phyloP scores from a whole-genome alignment of 1,140 invertebrate genomes.

The Aphaenogaster ashmeadi region DNA sequence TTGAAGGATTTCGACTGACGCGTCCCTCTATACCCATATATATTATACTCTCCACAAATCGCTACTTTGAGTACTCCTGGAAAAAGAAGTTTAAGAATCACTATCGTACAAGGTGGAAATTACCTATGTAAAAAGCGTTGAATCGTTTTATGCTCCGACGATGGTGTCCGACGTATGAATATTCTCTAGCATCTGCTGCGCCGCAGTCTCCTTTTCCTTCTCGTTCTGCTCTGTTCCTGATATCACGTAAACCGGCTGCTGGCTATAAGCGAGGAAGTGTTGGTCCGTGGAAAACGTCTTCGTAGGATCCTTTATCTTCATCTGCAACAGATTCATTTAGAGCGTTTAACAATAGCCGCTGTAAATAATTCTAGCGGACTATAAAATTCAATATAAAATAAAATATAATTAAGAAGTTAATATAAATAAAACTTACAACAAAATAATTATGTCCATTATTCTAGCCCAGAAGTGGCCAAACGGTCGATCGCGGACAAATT shows the following conservation, averaged over 20 bases:
- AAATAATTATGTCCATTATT: background rate
- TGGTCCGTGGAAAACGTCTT: conserved; percentile 79
- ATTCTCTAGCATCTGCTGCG: conserved; percentile 44
- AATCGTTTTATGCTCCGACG: conserved; percentile 47
- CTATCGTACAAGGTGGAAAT: conserved; percentile 23
- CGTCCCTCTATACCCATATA: background rate
- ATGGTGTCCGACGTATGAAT: conserved; percentile 58
- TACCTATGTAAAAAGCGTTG: conserved; percentile 21
- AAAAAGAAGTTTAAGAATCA: conserved; percentile 29
- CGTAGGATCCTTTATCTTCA: conserved; percentile 81
- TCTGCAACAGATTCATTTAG: conserved; percentile 73
- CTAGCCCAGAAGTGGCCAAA: too few relatives aligned
- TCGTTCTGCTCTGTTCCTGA: conserved; percentile 84
- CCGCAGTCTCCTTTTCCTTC: conserved; percentile 67
- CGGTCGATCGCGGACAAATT: too few relatives aligned
- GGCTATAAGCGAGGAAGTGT: conserved; percentile 83
- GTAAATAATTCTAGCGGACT: background rate
- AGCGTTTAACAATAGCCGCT: background rate
- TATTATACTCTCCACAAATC: background rate
- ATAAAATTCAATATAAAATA: background rate
- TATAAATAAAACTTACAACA: background rate
- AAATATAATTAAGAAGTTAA: background rate
- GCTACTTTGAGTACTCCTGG: background rate
- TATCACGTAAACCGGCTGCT: conserved; percentile 85
- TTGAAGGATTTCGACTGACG: conserved; percentile 6